Evolutionary conservation across 37 sponge, comb jelly and placozoan genomes (phyloP).

Genomic region (Corticium candelabrum): DNA sequence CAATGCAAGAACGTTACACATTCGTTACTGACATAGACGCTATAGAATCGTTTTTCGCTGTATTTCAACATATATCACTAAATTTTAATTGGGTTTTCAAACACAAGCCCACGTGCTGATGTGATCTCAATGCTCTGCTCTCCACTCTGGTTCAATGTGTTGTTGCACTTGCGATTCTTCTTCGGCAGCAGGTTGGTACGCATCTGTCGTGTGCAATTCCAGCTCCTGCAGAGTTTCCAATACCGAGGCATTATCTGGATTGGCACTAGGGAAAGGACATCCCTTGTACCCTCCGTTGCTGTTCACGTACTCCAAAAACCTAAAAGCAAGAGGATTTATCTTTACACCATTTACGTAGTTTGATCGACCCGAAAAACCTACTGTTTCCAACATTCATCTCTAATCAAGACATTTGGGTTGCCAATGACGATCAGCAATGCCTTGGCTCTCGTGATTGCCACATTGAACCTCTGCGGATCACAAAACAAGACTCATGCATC

Average conservation of each 20-base stretch:
- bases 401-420: conserved; percentile 44
- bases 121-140: neutral
- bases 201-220: neutral
- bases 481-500: too few species aligned
- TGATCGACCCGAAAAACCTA: neutral
- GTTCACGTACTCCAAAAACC: neutral
- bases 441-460: conserved; percentile 67
- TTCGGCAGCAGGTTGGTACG: neutral
- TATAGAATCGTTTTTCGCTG: too few species aligned
- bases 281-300: neutral
- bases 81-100: too few species aligned
- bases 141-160: neutral
- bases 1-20: too few species aligned
- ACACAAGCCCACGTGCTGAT: too few species aligned
- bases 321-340: neutral
- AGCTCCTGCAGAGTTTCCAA: neutral
- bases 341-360: neutral
- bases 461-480: conserved; percentile 74
- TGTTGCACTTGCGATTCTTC: neutral
- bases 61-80: too few species aligned
- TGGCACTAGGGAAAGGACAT: neutral
- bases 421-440: conserved; percentile 59
- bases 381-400: neutral
- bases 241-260: neutral
- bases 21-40: too few species aligned